Base-by-base conservation (phyloP, 2,888 invertebrate species). In the Drosophila mimica region DNA sequence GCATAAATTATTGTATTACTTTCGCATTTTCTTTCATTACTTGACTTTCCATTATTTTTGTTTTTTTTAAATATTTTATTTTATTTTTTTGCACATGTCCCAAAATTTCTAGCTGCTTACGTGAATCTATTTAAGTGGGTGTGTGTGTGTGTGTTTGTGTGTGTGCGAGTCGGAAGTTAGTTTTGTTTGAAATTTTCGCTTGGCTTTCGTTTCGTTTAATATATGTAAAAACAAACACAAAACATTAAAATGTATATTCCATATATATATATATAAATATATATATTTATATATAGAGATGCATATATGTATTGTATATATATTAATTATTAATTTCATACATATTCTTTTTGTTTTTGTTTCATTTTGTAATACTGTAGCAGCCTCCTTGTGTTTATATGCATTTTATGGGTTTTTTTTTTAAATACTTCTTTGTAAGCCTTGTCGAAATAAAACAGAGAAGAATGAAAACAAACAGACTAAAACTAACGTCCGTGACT, bases 291-390 rank as follows among this genome's bases (percentile, higher is more conserved):
- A 48, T 53, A 56, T 38, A 70, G 43, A 57, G 43, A 57, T 63
- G 60, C 65, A 51, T 65, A 66, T 66, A 62, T 52, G 51, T 69
- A 52, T 71, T 74, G 17, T 40, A 36, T 73, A 62, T 70, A 65
- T 70, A 68, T 62, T 71, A 82, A 74, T 74, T 69, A 78, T 82
- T 80, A 70, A 70, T 75, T 70, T 64, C 54, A 70, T 72, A 74
- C 52, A 64, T 57, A 66, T 76, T 69, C 17, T 28, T 53, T 71
- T 67, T 61, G 57, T 67, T 79, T 73, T 62, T 30, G 31, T 67
- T 74, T 57, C 38, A 38, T 72, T 78, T 81, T 74, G 66, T 91
- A 91, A 91, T 91, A 91, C 91, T 91, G 91, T 91, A 88, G 91
- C 91, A 91, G 91, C 91, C 91, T 91, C 91, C 89, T 82, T 91